phyloP scores from a whole-genome alignment of 2,888 invertebrate genomes.

The Hyles lineata region DNA sequence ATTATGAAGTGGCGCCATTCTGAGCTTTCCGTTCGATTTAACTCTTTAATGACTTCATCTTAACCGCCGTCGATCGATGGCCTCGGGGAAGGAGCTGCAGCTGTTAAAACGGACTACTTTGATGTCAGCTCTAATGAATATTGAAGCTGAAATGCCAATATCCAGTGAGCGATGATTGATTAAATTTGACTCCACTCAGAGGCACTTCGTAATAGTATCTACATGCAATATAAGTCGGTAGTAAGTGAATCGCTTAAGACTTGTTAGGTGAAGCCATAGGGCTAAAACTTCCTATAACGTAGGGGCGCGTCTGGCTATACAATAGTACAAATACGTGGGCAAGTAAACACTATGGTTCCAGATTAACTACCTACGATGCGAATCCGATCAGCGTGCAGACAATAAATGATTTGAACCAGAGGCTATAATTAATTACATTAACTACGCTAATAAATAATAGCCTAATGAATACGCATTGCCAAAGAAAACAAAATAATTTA shows the following conservation, averaged over 20 bases:
- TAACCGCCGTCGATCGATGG: slow-evolving; percentile 2
- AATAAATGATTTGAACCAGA: neutral
- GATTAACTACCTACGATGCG: neutral
- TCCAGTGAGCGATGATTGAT: neutral
- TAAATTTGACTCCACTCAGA: neutral
- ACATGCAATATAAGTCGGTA: neutral
- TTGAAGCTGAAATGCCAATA: neutral
- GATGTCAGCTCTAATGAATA: neutral
- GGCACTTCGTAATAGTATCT: neutral
- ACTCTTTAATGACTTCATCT: slow-evolving; percentile 34
- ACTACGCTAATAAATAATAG: too few relatives aligned
- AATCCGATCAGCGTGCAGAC: neutral
- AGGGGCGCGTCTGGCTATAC: neutral
- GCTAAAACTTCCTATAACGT: neutral
- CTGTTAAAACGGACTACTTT: neutral
- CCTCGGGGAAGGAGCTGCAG: neutral
- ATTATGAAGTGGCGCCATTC: slow-evolving; percentile 38
- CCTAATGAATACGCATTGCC: too few relatives aligned
- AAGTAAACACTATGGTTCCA: neutral
- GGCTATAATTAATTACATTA: neutral
- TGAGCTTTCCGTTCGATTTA: slow-evolving; percentile 45
- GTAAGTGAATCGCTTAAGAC: neutral
- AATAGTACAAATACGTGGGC: neutral
- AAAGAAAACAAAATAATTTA: too few relatives aligned
- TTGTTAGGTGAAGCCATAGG: slow-evolving; percentile 2